Conservation (phyloP, 1,140 invertebrate genomes). For the Brachionus rubens region DNA sequence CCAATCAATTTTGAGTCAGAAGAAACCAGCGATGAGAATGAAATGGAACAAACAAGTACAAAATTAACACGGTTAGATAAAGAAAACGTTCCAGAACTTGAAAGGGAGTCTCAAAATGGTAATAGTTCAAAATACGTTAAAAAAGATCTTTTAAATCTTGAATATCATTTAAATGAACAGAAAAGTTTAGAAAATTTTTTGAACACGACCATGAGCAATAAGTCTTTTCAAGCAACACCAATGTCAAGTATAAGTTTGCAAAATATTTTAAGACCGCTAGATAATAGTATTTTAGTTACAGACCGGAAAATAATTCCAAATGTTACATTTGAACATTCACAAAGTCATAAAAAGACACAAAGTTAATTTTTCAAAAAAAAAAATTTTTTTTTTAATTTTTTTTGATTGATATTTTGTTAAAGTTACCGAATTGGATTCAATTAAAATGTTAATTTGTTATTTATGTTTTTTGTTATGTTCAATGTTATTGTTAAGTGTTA, state of each 20-base stretch:
- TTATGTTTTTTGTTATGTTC: neutral
- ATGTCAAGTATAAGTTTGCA: neutral
- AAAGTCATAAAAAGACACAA: neutral
- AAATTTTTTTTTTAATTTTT: neutral
- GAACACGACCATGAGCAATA: neutral
- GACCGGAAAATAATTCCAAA: conserved; percentile 27
- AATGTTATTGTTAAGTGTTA: too few species aligned
- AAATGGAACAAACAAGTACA: too few species aligned
- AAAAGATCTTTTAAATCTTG: conserved; percentile 12
- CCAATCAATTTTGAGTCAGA: too few species aligned
- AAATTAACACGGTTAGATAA: too few species aligned
- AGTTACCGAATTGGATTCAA: too few species aligned
- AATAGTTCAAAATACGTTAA: neutral
- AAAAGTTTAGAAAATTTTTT: conserved; percentile 19
- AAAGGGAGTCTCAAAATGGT: neutral
- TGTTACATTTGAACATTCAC: neutral
- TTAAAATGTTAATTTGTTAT: too few species aligned
- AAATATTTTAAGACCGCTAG: neutral
- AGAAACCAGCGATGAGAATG: too few species aligned
- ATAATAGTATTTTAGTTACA: conserved; percentile 18
- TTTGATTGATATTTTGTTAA: neutral
- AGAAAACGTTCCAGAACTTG: too few species aligned
- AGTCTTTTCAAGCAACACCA: neutral
- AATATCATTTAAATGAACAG: conserved; percentile 22
- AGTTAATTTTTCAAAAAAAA: neutral